These are phyloP conservation scores for Agrilus biguttatus DNA, from an alignment of 2,888 invertebrate species.

Conservation along the genomic window DNA sequence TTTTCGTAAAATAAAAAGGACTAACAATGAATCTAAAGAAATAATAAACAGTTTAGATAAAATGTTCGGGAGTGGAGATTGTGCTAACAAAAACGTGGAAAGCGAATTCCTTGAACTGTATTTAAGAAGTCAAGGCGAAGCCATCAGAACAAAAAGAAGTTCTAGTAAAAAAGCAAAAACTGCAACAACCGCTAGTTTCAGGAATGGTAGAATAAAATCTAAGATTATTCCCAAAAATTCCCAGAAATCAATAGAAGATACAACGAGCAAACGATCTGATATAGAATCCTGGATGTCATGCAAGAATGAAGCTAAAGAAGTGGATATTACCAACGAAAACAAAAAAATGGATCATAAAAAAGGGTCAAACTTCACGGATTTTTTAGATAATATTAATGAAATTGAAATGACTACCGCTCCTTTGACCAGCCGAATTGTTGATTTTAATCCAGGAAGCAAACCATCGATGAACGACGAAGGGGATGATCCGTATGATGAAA, in stretches of 20 bases:
- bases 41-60: neutral
- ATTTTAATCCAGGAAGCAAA: neutral
- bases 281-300: slow-evolving; percentile 24
- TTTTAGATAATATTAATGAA: slow-evolving; percentile 16
- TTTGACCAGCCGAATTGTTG: slow-evolving; percentile 2
- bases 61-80: slow-evolving; percentile 1
- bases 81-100: slow-evolving; percentile 3
- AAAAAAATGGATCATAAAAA: neutral
- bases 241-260: slow-evolving; percentile 10
- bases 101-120: slow-evolving; percentile 4
- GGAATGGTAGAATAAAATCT: slow-evolving; percentile 5
- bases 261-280: slow-evolving; percentile 13
- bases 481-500: slow-evolving; percentile 29
- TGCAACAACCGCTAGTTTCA: slow-evolving; percentile 5
- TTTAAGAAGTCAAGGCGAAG: slow-evolving; percentile 4
- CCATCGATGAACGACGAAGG: slow-evolving; percentile 2
- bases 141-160: slow-evolving; percentile 5
- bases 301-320: neutral
- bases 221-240: slow-evolving; percentile 6
- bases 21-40: slow-evolving; percentile 1
- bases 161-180: slow-evolving; percentile 4
- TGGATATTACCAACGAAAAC: neutral
- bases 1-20: neutral
- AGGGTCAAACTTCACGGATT: slow-evolving; percentile 17
- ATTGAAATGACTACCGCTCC: slow-evolving; percentile 5